Percentiles rank a stretch among this genome's conserved stretches.
These are phyloP conservation scores for Agapornis roseicollis DNA, from an alignment of 2,113 vertebrate genomes.

Conservation along the genomic window DNA sequence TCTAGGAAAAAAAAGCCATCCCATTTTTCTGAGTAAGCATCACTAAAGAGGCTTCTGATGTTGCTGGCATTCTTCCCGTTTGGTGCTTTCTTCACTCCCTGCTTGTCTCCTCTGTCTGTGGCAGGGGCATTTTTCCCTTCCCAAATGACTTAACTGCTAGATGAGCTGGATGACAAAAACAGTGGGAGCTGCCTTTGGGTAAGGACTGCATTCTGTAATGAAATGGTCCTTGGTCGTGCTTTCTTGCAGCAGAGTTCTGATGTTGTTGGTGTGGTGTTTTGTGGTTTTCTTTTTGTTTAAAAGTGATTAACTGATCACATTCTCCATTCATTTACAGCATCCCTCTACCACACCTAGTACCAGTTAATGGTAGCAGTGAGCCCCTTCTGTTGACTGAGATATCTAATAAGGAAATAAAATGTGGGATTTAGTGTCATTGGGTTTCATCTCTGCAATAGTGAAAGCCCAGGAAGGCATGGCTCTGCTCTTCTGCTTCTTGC, in stretches of 20 bases:
- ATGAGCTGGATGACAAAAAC: neutral
- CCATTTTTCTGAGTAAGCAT: neutral
- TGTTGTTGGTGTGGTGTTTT: neutral
- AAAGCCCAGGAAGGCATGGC: neutral
- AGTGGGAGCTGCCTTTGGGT: neutral
- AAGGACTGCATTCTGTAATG: neutral
- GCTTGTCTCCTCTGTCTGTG: neutral
- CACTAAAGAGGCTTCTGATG: neutral
- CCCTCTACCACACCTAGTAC: neutral
- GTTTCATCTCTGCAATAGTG: neutral
- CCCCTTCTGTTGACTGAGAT: neutral
- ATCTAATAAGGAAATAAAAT: neutral
- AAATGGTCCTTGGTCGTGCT: neutral
- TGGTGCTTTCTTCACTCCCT: neutral
- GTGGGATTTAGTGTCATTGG: neutral
- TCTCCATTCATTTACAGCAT: neutral
- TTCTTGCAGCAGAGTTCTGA: neutral
- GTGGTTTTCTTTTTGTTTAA: neutral
- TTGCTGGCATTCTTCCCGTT: neutral
- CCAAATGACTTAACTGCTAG: neutral
- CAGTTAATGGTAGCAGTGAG: neutral
- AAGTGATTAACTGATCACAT: rapidly evolving
- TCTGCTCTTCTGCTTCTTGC: neutral
- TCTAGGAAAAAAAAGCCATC: neutral
- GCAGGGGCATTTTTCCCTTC: neutral